phyloP scores from a whole-genome alignment of 2,888 invertebrate genomes.

The Itoplectis maculator region DNA sequence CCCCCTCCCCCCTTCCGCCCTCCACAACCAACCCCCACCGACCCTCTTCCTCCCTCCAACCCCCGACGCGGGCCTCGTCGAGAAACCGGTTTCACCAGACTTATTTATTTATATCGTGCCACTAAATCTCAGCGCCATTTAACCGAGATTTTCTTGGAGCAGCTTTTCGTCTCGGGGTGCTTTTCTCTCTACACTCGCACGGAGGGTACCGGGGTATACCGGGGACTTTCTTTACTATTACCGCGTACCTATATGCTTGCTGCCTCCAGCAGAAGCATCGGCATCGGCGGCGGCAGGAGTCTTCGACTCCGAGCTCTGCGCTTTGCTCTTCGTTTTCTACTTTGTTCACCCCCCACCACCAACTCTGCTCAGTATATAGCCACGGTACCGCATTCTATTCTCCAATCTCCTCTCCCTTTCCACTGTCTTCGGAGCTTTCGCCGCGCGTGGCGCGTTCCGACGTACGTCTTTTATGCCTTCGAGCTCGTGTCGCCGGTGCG shows the following conservation, averaged over 20 bases:
- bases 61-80: constrained; percentile 27
- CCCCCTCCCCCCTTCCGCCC: background rate
- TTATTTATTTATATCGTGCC: constrained; percentile 76
- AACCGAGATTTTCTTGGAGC: constrained; percentile 65
- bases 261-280: background rate
- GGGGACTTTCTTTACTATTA: background rate
- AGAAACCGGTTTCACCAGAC: constrained; percentile 61
- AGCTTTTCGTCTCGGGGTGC: constrained; percentile 44
- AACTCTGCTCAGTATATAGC: no score
- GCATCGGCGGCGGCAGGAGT: constrained; percentile 1
- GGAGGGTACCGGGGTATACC: background rate
- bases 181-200: constrained; percentile 43
- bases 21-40: no score
- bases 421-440: constrained; percentile 27
- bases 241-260: background rate
- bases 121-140: constrained; percentile 71
- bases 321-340: constrained; percentile 4
- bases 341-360: constrained; percentile 40
- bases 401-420: constrained; percentile 16
- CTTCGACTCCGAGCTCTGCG: background rate
- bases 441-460: background rate
- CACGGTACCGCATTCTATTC: constrained; percentile 24
- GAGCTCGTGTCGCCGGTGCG: background rate
- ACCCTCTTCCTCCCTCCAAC: background rate
- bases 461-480: constrained; percentile 21